Conservation (phyloP, 2,797 vertebrate genomes). For the Sebastes steindachneri region DNA sequence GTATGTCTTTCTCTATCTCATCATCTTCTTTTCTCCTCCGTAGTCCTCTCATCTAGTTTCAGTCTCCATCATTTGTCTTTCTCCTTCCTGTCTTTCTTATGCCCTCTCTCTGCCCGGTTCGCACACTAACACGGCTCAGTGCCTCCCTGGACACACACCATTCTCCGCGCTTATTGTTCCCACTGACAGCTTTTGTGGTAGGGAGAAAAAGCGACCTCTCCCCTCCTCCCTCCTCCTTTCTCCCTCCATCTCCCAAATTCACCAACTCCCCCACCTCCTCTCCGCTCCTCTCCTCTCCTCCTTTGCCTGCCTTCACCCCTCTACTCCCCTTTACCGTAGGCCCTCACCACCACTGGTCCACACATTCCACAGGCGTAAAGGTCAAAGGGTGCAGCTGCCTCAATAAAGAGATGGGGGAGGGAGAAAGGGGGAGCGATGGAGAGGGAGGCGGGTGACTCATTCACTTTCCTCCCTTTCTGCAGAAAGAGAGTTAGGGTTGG, state of each 20-base stretch:
- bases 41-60: slow-evolving; percentile 32
- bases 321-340: slow-evolving; percentile 31
- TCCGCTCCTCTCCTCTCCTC: neutral
- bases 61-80: slow-evolving; percentile 37
- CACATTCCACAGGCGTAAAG: slow-evolving; percentile 83
- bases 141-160: slow-evolving; percentile 83
- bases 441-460: slow-evolving; percentile 70
- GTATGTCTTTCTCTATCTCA: slow-evolving; percentile 23
- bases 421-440: slow-evolving; percentile 27
- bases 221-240: slow-evolving; percentile 45
- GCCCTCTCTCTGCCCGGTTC: slow-evolving; percentile 67
- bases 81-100: slow-evolving; percentile 18
- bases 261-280: slow-evolving; percentile 15
- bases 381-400: slow-evolving; percentile 87
- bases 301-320: slow-evolving; percentile 51
- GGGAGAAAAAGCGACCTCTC: slow-evolving; percentile 76
- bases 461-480: slow-evolving; percentile 75
- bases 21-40: slow-evolving; percentile 21
- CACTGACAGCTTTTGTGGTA: slow-evolving; percentile 84
- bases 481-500: slow-evolving; percentile 54
- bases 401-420: slow-evolving; percentile 78
- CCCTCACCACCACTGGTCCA: slow-evolving; percentile 44
- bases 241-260: slow-evolving; percentile 55
- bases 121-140: slow-evolving; percentile 83
- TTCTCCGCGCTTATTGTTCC: slow-evolving; percentile 83